A percentile compares a stretch with the other conserved stretches of the same genome.
These are phyloP conservation scores for Platanista minor DNA, from an alignment of 2,113 vertebrate genomes.

Conservation along the genomic window DNA sequence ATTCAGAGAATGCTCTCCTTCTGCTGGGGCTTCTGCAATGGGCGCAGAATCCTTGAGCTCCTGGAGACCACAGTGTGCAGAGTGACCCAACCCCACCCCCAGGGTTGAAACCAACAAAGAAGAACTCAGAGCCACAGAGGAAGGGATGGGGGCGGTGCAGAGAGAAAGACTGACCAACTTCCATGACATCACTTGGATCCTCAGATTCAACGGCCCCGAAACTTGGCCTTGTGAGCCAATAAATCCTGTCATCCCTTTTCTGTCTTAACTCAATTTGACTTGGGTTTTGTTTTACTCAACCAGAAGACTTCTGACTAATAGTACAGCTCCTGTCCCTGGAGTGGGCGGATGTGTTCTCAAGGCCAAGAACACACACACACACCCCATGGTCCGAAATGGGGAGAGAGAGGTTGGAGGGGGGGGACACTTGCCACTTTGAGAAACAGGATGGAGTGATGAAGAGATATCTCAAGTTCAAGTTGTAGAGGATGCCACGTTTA, in stretches of 20 bases:
- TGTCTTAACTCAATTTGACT: not conserved
- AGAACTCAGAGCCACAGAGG: not conserved
- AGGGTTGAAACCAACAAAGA: not conserved
- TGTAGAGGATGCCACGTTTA: not conserved
- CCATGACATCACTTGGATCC: not conserved
- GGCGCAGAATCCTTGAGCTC: not conserved
- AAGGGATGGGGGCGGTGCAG: not conserved
- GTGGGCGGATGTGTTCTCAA: not conserved
- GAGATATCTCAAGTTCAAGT: not conserved
- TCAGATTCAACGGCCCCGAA: not conserved
- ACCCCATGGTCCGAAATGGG: not conserved
- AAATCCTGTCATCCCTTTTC: not conserved
- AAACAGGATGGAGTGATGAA: not conserved
- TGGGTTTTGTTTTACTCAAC: not conserved
- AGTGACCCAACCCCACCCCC: too few relatives aligned
- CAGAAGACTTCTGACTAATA: not conserved
- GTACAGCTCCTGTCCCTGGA: not conserved
- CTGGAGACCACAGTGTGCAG: not conserved
- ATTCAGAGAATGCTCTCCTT: not conserved
- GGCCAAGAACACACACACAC: accelerated
- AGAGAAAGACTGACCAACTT: not conserved
- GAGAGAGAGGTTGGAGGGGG: too few relatives aligned
- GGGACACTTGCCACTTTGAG: not conserved
- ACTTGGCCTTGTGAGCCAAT: not conserved
- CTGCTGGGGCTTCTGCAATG: not conserved